A percentile compares a stretch with the other conserved stretches of the same genome.
phyloP scores from a whole-genome alignment of 2,113 vertebrate genomes.

The Dasyprocta punctata region DNA sequence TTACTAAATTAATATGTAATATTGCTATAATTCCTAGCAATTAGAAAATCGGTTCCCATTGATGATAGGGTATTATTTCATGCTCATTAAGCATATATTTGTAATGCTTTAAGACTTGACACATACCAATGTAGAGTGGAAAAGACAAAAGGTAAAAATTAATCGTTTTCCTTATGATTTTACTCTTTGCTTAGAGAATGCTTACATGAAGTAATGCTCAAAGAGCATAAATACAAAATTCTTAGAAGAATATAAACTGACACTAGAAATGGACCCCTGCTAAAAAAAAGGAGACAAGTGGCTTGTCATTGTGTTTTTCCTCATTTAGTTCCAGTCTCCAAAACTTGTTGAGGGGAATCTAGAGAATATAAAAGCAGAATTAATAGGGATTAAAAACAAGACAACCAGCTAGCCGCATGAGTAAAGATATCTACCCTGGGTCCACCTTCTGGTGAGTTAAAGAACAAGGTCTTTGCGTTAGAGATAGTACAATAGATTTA shows the following conservation, averaged over 20 bases:
- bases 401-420: not conserved
- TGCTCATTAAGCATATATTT: not conserved
- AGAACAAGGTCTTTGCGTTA: not conserved
- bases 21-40: not conserved
- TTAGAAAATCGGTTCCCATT: not conserved
- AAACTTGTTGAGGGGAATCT: not conserved
- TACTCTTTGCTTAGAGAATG: not conserved
- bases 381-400: not conserved
- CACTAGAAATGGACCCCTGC: not conserved
- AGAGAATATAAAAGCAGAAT: not conserved
- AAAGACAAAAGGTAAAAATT: not conserved
- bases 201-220: not conserved
- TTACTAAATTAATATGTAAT: not conserved
- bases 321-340: not conserved
- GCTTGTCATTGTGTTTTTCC: not conserved
- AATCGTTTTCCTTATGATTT: not conserved
- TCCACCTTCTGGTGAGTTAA: not conserved
- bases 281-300: not conserved
- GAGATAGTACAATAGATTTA: not conserved
- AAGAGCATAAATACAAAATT: not conserved
- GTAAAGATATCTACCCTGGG: not conserved
- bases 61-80: not conserved
- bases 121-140: not conserved
- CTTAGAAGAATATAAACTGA: not conserved
- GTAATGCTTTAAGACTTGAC: not conserved